phyloP scores from a whole-genome alignment of 2,888 invertebrate genomes.

The Acanthoscelides obtectus region DNA sequence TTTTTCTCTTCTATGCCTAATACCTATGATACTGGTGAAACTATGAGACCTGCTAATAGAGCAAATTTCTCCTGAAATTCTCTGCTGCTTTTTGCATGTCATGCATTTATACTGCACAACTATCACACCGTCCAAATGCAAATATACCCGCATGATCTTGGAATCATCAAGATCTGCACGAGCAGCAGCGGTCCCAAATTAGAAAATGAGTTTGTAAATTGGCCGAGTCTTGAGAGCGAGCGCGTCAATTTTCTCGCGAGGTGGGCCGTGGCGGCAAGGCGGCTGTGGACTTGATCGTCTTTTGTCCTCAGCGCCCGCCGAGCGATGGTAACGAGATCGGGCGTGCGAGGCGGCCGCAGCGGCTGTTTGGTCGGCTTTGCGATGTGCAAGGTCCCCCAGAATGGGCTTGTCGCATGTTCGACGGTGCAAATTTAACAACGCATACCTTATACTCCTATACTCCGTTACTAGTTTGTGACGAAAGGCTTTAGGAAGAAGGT shows the following conservation, averaged over 20 bases:
- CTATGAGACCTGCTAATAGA: no score
- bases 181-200: constrained; percentile 11
- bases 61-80: no score
- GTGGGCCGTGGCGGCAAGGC: constrained; percentile 14
- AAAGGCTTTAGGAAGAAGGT: no score
- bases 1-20: no score
- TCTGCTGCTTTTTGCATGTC: no score
- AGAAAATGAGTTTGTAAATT: constrained; percentile 19
- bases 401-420: not conserved
- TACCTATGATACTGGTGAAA: no score
- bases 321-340: not conserved
- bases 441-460: no score
- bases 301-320: not conserved
- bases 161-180: not conserved
- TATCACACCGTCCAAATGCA: not conserved
- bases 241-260: constrained; percentile 24
- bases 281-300: not conserved
- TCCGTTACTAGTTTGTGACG: no score
- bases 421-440: no score
- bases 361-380: not conserved
- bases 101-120: no score
- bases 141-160: not conserved
- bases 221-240: constrained; percentile 15
- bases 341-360: not conserved
- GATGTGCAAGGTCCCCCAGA: not conserved